These are phyloP conservation scores for Amphilophus citrinellus DNA, from an alignment of 2,113 vertebrate species.

Conservation along the genomic window DNA sequence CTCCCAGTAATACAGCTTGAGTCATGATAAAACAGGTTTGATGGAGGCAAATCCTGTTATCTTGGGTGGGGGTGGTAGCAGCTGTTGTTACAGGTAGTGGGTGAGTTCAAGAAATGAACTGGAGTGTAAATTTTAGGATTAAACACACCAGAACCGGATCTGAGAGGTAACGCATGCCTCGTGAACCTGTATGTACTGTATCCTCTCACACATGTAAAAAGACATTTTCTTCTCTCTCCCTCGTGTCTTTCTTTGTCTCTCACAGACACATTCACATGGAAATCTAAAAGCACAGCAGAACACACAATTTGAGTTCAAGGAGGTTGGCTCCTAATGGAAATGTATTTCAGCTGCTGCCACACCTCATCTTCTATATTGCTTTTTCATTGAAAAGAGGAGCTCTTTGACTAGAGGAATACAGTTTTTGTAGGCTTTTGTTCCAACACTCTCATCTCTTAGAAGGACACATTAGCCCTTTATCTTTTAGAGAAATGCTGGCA, in stretches of 20 bases:
- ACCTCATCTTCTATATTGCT: constrained; percentile 68
- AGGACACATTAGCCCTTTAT: constrained; percentile 67
- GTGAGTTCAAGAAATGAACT: constrained; percentile 61
- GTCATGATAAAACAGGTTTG: constrained; percentile 76
- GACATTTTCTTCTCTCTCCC: background rate
- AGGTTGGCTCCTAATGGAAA: constrained; percentile 72
- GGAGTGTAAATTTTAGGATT: constrained; percentile 60
- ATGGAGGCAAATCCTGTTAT: constrained; percentile 76
- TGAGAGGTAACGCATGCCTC: background rate
- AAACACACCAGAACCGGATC: constrained; percentile 33
- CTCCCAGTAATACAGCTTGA: constrained; percentile 71
- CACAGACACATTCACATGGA: constrained; percentile 3
- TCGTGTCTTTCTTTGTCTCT: background rate
- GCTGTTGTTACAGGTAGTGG: constrained; percentile 55
- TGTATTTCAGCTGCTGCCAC: constrained; percentile 68
- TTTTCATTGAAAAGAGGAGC: constrained; percentile 66
- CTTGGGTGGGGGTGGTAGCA: constrained; percentile 23
- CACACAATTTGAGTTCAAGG: constrained; percentile 54
- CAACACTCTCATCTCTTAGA: constrained; percentile 63
- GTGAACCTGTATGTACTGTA: background rate
- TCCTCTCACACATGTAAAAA: constrained; percentile 5
- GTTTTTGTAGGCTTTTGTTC: constrained; percentile 63
- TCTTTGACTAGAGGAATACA: constrained; percentile 62
- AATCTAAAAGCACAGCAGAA: constrained; percentile 31
- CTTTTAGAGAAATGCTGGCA: constrained; percentile 53